Base-by-base conservation (phyloP, 1,140 invertebrate species). In the Drosophila littoralis region DNA sequence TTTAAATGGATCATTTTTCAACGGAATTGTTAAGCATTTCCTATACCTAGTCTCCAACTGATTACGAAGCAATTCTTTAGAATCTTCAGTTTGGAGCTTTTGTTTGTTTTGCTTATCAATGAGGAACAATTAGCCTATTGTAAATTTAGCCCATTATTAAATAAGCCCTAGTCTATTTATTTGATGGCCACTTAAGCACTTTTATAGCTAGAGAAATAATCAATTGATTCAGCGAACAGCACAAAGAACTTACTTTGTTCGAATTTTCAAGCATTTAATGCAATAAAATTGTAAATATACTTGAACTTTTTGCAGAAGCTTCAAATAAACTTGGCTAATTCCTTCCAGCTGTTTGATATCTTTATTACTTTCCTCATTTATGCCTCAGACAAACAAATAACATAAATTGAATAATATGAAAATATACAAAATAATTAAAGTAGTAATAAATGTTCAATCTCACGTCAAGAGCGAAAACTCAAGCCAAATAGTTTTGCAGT, bases 201-300 rank as follows among this genome's bases (percentile, higher is more conserved):
- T 50, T 32, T 50, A 32, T 50, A 28, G 9, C 12, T 6, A 36
- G 32, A 33, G 48, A 28, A 15, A 17, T 10, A 36, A 17, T 32
- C 36, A 36, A 13, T 57, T 42, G 38, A 32, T 28, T 43, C 12
- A 28, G 12, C 6, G 2, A 22, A 6, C 36, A 28, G 17, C 12
- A 46, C 40, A 58, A 58, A 33, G 22, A 33, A 28, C 13, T 32
- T 42, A 12, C 38, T 15, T 42, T 58, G n/a, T 43, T 13, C 22
- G 7, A 15, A 3, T 5, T n/a, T 38, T 38, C 8, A 10, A 38
- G 45, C 1, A 6, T 48, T 48, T 48, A 22, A 5, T 48, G 13
- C 28, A 28, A 28, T 48, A 9, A 48, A 48, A 48, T 15, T 45
- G 42, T 15, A 15, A 15, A 45, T 8, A 2, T 6, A 15, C 13